Evolutionary conservation across 2,113 vertebrate species (phyloP).

Genomic region (Capricornis sumatraensis): DNA sequence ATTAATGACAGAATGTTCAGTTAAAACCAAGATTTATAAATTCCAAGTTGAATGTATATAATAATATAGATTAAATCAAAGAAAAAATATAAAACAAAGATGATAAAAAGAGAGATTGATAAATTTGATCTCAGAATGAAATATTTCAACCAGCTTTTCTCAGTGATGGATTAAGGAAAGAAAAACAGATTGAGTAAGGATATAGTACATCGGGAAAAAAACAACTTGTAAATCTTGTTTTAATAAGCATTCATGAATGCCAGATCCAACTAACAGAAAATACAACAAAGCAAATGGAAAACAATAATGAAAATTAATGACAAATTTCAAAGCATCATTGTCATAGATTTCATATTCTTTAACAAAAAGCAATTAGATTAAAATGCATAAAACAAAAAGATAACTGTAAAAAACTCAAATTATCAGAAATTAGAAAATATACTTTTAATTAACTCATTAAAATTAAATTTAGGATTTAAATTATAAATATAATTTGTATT

Average conservation of each 20-base stretch:
- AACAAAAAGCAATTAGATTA: constrained; percentile 13
- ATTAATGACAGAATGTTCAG: neutral
- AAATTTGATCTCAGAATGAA: neutral
- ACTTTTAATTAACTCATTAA: neutral
- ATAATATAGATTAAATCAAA: neutral
- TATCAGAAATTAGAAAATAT: constrained; percentile 4
- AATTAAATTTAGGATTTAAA: neutral
- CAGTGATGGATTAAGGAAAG: neutral
- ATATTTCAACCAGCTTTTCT: neutral
- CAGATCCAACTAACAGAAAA: neutral
- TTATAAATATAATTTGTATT: too few species aligned
- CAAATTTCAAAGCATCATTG: neutral
- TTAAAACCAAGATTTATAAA: neutral
- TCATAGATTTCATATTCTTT: neutral
- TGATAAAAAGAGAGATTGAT: neutral
- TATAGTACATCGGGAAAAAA: neutral
- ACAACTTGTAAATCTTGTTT: neutral
- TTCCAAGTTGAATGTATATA: neutral
- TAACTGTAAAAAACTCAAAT: neutral
- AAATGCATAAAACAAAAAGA: neutral
- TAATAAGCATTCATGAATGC: neutral
- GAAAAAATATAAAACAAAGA: neutral
- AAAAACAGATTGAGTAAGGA: neutral
- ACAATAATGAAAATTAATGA: neutral
- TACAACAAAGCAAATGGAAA: neutral